Evolutionary conservation across 2,888 invertebrate genomes (phyloP), one percentile per base, ranked within the genome.

Genomic region (Heteropelma amictum): DNA sequence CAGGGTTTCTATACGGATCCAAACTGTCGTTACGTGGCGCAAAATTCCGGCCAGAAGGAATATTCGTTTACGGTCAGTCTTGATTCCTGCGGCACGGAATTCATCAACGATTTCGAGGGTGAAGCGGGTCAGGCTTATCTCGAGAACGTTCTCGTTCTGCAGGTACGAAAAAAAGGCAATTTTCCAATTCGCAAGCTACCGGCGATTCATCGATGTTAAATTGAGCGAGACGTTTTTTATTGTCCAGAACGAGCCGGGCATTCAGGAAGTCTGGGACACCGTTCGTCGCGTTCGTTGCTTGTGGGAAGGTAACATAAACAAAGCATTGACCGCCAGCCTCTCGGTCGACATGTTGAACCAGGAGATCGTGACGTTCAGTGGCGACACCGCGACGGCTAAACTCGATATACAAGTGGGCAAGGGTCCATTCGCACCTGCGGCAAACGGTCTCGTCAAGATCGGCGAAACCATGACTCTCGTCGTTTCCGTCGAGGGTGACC

Each of bases 401-500:
- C 89, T 96, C 56, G 95, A 95, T 79, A 94, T 96, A 65, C 94
- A 95, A 88, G 89, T 92, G 30, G 96, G 96, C 3, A 92, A 92
- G 83, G 95, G 95, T 68, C 95, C 95, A 14, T 94, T 95, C 82
- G 95, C 95, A 0, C 93, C 93, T 2, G 92, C 94, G 63, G 95
- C 95, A 0, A 93, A 93, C 77, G 95, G 95, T 0, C 90, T 95
- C 35, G 93, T 96, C 5, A 95, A 95, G 88, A 95, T 96, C 77
- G 95, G 96, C 61, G 95, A 95, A 87, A 91, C 92, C 0, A 95
- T 96, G 94, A 95, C 95, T 0, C 89, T 95, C 71, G 95, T 95
- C 1, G 94, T 96, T 4, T 92, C 94, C 0, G 94, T 95, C 1
- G 94, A 93, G 65, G 95, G 95, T 0, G 95, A 95, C 85, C 92